Evolutionary conservation across 2,888 invertebrate genomes (phyloP).

Genomic region (Allolobophora icterica): DNA sequence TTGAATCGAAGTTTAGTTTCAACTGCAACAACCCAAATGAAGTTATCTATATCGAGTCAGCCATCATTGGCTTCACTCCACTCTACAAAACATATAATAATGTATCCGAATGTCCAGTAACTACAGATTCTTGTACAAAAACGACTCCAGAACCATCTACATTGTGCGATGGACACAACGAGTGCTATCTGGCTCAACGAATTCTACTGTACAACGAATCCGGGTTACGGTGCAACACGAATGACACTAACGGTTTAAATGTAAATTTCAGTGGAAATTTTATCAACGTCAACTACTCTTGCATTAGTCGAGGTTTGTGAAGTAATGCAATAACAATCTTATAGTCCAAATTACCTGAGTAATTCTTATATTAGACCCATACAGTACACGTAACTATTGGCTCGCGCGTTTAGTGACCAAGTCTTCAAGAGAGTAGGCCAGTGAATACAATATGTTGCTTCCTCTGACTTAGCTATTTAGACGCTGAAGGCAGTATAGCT

Average conservation of each 20-base stretch:
- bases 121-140: neutral
- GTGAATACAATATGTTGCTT: too few relatives aligned
- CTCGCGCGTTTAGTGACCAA: too few relatives aligned
- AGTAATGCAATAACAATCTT: too few relatives aligned
- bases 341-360: too few relatives aligned
- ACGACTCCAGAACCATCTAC: neutral
- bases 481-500: too few relatives aligned
- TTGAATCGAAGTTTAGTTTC: neutral
- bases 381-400: too few relatives aligned
- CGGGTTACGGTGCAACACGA: too few relatives aligned
- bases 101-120: neutral
- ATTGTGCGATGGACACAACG: neutral
- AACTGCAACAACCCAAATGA: neutral
- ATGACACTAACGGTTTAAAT: too few relatives aligned
- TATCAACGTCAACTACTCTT: neutral
- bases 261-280: neutral
- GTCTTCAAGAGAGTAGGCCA: too few relatives aligned
- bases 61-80: slow-evolving; percentile 21
- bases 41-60: neutral
- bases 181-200: neutral
- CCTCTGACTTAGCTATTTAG: too few relatives aligned
- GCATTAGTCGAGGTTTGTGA: slow-evolving; percentile 2
- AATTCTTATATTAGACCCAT: too few relatives aligned
- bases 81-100: neutral
- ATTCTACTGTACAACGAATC: slow-evolving; percentile 22